Evolutionary conservation across 2,797 vertebrate species (phyloP).

Genomic region (Girardinus metallicus): DNA sequence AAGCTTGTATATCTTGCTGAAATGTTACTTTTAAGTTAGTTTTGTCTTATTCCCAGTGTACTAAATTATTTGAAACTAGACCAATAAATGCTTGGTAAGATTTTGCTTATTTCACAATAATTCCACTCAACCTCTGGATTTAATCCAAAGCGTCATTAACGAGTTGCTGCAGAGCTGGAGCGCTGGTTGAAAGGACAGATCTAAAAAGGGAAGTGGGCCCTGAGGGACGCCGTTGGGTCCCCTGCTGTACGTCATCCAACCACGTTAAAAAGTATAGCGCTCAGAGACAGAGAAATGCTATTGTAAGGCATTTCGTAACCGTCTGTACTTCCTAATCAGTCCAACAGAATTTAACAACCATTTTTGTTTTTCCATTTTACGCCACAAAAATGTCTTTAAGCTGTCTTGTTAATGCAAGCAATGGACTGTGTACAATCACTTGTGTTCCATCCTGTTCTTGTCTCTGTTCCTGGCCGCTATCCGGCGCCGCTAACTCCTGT

Average conservation of each 20-base stretch:
- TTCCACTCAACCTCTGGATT: background rate
- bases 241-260: background rate
- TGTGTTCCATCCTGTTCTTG: background rate
- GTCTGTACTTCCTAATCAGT: background rate
- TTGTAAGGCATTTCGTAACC: background rate
- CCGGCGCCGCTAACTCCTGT: slow-evolving; percentile 18
- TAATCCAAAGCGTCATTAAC: background rate
- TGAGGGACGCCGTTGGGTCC: background rate
- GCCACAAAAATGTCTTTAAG: background rate
- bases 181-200: background rate
- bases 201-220: background rate
- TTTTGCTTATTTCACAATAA: too few relatives aligned
- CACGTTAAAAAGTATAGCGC: background rate
- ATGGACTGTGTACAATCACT: slow-evolving; percentile 15
- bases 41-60: too few relatives aligned
- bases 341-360: background rate
- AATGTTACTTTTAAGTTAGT: too few relatives aligned
- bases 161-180: background rate
- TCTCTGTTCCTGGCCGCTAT: background rate
- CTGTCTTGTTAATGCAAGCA: slow-evolving; percentile 2
- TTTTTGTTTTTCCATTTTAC: background rate
- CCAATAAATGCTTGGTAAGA: too few relatives aligned
- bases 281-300: background rate
- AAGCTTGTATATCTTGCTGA: too few relatives aligned
- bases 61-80: too few relatives aligned